A percentile compares a stretch with the other conserved stretches of the same genome.
Evolutionary conservation across 2,888 invertebrate species (phyloP).

Genomic region (Ernsta delagoae): DNA sequence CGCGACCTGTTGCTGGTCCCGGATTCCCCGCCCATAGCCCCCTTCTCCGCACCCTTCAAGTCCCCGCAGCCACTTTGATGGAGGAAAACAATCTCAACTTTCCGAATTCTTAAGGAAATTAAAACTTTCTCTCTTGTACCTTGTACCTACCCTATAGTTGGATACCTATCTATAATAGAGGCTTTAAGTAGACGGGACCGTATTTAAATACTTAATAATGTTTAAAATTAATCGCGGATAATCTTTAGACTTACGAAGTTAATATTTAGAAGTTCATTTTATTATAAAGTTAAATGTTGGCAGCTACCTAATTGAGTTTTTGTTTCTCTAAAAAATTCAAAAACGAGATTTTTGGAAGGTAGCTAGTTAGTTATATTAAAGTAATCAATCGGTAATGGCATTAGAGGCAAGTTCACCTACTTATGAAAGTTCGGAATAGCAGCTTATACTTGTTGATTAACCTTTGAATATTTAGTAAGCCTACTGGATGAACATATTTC

Average conservation of each 20-base stretch:
- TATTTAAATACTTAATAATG: conserved; percentile 41
- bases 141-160: conserved; percentile 33
- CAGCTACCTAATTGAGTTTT: too few species aligned
- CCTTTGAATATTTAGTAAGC: conserved; percentile 17
- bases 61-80: conserved; percentile 64
- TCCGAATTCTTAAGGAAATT: conserved; percentile 73
- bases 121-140: conserved; percentile 58
- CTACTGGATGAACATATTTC: conserved; percentile 19
- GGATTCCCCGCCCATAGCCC: conserved; percentile 55
- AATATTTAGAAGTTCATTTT: neutral
- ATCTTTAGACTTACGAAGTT: too few species aligned
- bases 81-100: conserved; percentile 78
- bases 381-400: too few species aligned
- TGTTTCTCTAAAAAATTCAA: too few species aligned
- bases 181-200: conserved; percentile 17
- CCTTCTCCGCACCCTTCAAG: conserved; percentile 47
- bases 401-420: too few species aligned
- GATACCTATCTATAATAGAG: conserved; percentile 29
- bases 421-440: too few species aligned
- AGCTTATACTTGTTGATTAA: neutral
- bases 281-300: too few species aligned
- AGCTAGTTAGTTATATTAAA: too few species aligned
- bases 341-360: too few species aligned
- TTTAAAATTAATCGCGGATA: conserved; percentile 36
- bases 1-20: conserved; percentile 75